A percentile compares a stretch with the other conserved stretches of the same genome.
Conservation (phyloP, 2,888 invertebrate species). For the Andrena hattorfiana region DNA sequence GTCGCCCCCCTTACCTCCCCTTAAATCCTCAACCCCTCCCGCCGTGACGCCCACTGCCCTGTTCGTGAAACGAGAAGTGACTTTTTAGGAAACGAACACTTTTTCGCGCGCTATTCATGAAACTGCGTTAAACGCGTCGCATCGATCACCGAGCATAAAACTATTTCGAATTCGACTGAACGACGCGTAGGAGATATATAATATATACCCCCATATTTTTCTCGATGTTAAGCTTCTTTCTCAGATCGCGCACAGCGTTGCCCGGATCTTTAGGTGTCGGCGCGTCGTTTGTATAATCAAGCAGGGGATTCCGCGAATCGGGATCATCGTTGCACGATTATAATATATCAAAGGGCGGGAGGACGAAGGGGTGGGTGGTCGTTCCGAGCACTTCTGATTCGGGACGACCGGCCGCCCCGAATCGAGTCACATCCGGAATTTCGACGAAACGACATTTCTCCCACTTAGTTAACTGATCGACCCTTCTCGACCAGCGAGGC, state of each 20-base stretch:
- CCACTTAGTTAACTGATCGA: slow-evolving; percentile 9
- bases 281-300: slow-evolving; percentile 50
- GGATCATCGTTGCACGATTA: slow-evolving; percentile 41
- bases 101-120: slow-evolving; percentile 59
- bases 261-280: slow-evolving; percentile 48
- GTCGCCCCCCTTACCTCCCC: slow-evolving; percentile 47
- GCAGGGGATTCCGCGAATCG: slow-evolving; percentile 13
- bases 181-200: slow-evolving; percentile 74
- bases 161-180: slow-evolving; percentile 81
- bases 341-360: slow-evolving; percentile 20
- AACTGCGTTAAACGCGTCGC: slow-evolving; percentile 59
- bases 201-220: slow-evolving; percentile 83
- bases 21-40: no score
- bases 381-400: slow-evolving; percentile 47
- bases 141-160: slow-evolving; percentile 58
- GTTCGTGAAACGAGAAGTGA: slow-evolving; percentile 75
- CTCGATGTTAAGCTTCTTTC: slow-evolving; percentile 83
- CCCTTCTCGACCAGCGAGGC: not conserved
- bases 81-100: slow-evolving; percentile 75
- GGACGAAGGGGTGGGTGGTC: slow-evolving; percentile 42
- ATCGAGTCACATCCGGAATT: slow-evolving; percentile 22
- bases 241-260: slow-evolving; percentile 75
- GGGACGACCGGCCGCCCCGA: slow-evolving; percentile 36
- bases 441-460: slow-evolving; percentile 30
- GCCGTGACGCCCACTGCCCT: no score